Evolutionary conservation across 2,888 invertebrate genomes (phyloP).

Genomic region (Xylota segnis): DNA sequence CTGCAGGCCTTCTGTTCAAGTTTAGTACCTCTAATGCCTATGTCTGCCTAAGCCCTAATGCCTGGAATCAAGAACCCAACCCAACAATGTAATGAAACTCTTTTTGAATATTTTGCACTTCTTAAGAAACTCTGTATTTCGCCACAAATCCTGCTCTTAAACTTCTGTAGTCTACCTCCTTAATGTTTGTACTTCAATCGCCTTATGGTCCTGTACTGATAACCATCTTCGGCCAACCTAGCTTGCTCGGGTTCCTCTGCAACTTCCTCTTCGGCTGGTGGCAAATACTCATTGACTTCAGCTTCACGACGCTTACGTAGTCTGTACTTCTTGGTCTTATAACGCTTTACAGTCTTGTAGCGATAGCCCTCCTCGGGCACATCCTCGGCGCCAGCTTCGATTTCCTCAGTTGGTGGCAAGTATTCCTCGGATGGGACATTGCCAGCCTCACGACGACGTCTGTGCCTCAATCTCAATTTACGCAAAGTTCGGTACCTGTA

Average conservation of each 20-base stretch:
- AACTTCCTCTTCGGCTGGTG: constrained; percentile 43
- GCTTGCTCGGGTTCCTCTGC: constrained; percentile 66
- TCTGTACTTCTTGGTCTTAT: constrained; percentile 43
- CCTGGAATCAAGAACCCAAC: no score
- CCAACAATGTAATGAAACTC: not conserved
- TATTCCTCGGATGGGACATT: constrained; percentile 76
- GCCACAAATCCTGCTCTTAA: not conserved
- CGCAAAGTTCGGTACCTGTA: constrained; percentile 77
- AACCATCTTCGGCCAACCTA: constrained; percentile 64
- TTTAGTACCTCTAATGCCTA: no score
- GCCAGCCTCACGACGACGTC: constrained; percentile 75
- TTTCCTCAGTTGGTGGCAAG: constrained; percentile 66
- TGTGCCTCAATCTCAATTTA: constrained; percentile 70
- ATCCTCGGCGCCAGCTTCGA: constrained; percentile 16
- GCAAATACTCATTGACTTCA: constrained; percentile 49
- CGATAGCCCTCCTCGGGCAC: constrained; percentile 58
- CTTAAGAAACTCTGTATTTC: constrained; percentile 16
- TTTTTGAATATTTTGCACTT: not conserved
- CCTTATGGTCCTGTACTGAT: constrained; percentile 31
- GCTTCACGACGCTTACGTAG: constrained; percentile 49
- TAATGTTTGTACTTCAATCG: constrained; percentile 48
- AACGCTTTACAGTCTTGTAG: constrained; percentile 54
- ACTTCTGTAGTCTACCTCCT: not conserved
- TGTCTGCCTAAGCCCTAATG: no score
- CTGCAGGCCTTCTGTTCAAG: no score